Base-by-base conservation (phyloP, 2,888 invertebrate species). In the Galerucella nymphaeae region DNA sequence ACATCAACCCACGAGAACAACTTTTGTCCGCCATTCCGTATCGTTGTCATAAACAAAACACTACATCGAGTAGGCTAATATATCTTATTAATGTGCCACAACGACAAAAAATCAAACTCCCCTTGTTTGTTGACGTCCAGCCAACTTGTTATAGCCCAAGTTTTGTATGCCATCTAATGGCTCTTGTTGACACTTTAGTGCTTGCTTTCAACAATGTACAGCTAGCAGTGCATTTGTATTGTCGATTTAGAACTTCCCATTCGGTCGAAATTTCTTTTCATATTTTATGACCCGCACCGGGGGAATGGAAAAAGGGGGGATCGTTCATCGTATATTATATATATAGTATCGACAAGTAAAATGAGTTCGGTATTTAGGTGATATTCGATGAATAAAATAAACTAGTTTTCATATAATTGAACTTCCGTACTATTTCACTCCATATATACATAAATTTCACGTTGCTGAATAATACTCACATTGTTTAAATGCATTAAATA, bases 21-120 rank as follows among this genome's bases (percentile, higher is more conserved):
- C 67, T 74, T 74, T 59, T 59, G 74, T 62, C 68, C 62, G 50
- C 68, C 61, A 71, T 68, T 68, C 64, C 71, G 64, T 74, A 42
- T 64, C 68, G 67, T 53, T 63, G 71, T 73, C 77, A 77, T 75
- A 77, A 73, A 79, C 79, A 79, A 79, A 77, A 77, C 78, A 78
- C 71, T 75, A 77, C 80, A 78, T 78, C 74, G 73, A 77, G 73
- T 73, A 73, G 75, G 71, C 75, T 78, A 77, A 79, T 79, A 78
- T 77, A 78, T 80, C 78, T 79, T 78, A 78, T 78, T 80, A 79
- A 80, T 79, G 80, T 76, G 76, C 70, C 68, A 73, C 66, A 69
- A 57, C 23, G 70, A 50, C 78, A 79, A 79, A 80, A 80, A 80
- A 77, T 76, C 77, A 75, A 78, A 80, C 77, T 77, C 74, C 71